Evolutionary conservation across 2,888 invertebrate genomes (phyloP).

Genomic region (Schizaphis graminum): DNA sequence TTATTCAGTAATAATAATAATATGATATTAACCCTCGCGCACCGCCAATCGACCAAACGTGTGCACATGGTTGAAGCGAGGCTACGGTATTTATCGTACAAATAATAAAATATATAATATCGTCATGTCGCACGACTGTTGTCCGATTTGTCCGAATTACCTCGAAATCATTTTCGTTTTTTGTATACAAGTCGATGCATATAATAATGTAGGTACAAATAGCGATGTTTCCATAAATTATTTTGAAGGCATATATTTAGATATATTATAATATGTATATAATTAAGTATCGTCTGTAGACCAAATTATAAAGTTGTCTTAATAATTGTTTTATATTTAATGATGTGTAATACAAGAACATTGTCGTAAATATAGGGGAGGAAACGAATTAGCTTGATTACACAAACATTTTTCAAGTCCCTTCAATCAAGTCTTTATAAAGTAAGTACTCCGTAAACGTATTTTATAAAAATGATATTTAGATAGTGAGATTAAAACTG

Average conservation of each 20-base stretch:
- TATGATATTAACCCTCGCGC: constrained; percentile 17
- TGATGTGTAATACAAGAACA: not conserved
- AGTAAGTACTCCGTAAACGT: not conserved
- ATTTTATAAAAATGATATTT: not conserved
- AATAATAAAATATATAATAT: not conserved
- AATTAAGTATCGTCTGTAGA: not conserved
- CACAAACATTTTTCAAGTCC: not conserved
- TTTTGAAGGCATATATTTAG: not conserved
- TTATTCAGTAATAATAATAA: not conserved
- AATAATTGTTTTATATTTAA: not conserved
- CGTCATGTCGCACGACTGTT: not conserved
- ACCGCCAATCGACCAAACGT: not conserved
- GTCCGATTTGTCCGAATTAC: too few species aligned
- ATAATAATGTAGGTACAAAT: not conserved
- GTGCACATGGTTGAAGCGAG: not conserved
- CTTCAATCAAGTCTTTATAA: not conserved
- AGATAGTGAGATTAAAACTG: not conserved
- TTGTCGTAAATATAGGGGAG: not conserved
- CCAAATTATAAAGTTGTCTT: not conserved
- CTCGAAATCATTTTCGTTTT: not conserved
- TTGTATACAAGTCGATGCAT: not conserved
- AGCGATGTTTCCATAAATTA: not conserved
- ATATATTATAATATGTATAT: too few species aligned
- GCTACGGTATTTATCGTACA: not conserved
- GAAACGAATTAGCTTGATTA: not conserved